Base-by-base conservation (phyloP, 1,140 invertebrate species). In the Drosophila pseudoobscura region DNA sequence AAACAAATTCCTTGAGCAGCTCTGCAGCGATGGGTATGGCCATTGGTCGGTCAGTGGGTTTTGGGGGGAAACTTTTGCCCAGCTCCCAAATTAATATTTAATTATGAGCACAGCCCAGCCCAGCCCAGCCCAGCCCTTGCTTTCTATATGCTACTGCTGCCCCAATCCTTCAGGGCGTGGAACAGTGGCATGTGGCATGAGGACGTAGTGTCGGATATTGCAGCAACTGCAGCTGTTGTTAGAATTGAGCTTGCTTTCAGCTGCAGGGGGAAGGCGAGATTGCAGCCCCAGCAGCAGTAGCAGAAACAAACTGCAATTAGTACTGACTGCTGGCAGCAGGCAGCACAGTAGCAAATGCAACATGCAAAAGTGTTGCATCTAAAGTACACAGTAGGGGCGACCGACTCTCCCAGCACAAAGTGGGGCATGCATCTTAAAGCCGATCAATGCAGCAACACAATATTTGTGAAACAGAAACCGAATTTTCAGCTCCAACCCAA, bases 1-100 rank as follows among this genome's bases (percentile, higher is more conserved):
- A 88, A 87, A 87, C 83, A 88, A 87, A 87, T 87, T 87, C 75
- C 79, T 73, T 69, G 75, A 78, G 78, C 82, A 39, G 0, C 35
- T 3, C 9, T 9, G 3, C 9, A 39, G 13, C 9, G 15, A 31
- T 24, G 29, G 0, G 31, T 31, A n/a, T 17, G 58, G 45, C 54
- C 24, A 50, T 44, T 66, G 58, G 63, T 62, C 58, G 51, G 46
- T 9, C 7, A 17, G 22, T 56, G 44, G 22, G 20, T 6, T n/a
- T 6, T n/a, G 41, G n/a, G 6, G n/a, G 5, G 20, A 3, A 44
- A 26, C 46, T 29, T 39, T 39, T 39, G 35, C 60, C 9, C 43
- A 41, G 35, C 52, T 69, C 52, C 69, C 52, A 70, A 70, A 70
- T 70, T 69, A 70, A 70, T 70, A 70, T 70, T 70, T 70, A 69